A percentile compares a stretch with the other conserved stretches of the same genome.
Evolutionary conservation across 1,140 invertebrate species (phyloP).

Genomic region (Latrodectus geometricus): DNA sequence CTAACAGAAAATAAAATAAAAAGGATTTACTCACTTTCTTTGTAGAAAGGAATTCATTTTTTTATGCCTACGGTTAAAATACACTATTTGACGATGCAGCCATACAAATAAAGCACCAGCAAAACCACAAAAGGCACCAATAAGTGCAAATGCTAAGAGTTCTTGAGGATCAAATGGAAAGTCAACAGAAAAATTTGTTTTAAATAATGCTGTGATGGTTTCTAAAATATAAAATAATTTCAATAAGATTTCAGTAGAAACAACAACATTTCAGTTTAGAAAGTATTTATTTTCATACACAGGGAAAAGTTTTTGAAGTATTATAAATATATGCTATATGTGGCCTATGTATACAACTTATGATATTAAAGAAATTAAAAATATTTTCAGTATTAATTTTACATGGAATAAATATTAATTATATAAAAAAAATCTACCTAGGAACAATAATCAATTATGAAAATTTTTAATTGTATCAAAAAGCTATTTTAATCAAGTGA

Average conservation of each 20-base stretch:
- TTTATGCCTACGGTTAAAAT: conserved; percentile 95
- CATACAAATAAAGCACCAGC: conserved; percentile 93
- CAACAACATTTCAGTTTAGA: neutral
- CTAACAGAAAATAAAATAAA: neutral
- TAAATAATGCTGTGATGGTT: conserved; percentile 96
- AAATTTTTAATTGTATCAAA: no score
- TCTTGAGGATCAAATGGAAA: conserved; percentile 99
- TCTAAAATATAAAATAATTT: conserved; percentile 73
- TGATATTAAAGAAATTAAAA: no score
- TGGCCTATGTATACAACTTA: no score
- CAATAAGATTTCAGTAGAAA: neutral
- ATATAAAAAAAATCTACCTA: no score
- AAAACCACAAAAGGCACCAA: conserved; percentile 83
- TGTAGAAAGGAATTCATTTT: conserved; percentile 92
- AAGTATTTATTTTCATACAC: neutral
- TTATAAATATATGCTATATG: no score
- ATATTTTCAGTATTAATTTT: no score
- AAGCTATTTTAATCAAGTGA: no score
- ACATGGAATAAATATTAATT: no score
- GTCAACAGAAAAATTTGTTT: conserved; percentile 93
- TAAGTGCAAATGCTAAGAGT: conserved; percentile 92
- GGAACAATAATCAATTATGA: no score
- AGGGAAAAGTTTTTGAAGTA: no score
- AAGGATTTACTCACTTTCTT: conserved; percentile 82
- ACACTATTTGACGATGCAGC: conserved; percentile 91